Base-by-base conservation (phyloP, 2,113 vertebrate species). In the Cheirogaleus medius region DNA sequence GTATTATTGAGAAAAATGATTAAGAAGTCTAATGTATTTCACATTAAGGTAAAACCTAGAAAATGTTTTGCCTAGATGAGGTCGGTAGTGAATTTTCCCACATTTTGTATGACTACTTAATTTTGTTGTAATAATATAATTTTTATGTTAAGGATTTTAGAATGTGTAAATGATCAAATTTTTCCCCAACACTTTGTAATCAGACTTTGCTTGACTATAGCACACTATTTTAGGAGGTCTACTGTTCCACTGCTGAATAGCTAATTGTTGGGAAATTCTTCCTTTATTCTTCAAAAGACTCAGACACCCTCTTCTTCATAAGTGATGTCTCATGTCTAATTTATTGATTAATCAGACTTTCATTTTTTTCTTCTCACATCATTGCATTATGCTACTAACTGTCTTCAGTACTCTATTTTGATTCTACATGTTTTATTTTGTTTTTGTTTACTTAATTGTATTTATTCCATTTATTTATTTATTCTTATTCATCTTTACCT, bases 1-100 rank as follows among this genome's bases (percentile, higher is more conserved):
- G 52, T 80, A 85, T 82, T 39, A 88, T 32, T 96, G 71, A 92
- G 6, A 49, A 93, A 97, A 92, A 42, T 66, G 34, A 91, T 88
- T 77, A 27, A 93, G 68, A 91, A 85, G 54, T 27, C 39, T 74
- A 86, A 90, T 96, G 90, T 94, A 58, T 95, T 93, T 47, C 77
- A 37, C 4, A 25, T 74, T 69, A 64, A 54, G 29, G 17, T 87
- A 95, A 87, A 97, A 80, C 5, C 15, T 87, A 80, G 56, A 90
- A 96, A 77, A 85, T 52, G 0, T 8, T 73, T 86, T 91, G 34
- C 4, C 32, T 71, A 73, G 2, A 0, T 47, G 86, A 77, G 10
- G 32, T 10, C 18, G 68, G 32, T 58, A 32, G 60, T 71, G 29
- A 66, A 91, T 74, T 97, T 93, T 89, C 73, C 52, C 78, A 96